These are phyloP conservation scores for Luehdorfia chinensis DNA, from an alignment of 1,140 invertebrate genomes.

Conservation along the genomic window DNA sequence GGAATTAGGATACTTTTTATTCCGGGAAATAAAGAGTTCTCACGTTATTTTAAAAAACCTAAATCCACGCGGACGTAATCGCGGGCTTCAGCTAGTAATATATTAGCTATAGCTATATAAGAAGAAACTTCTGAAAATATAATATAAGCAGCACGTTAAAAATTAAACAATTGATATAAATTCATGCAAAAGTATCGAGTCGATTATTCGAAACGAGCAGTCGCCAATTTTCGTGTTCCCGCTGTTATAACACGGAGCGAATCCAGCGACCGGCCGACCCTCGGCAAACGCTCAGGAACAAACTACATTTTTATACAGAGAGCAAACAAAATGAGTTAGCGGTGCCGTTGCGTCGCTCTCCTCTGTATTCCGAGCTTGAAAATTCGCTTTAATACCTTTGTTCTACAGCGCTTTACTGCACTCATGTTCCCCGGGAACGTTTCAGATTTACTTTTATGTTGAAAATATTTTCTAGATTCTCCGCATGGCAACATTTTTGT, in stretches of 20 bases:
- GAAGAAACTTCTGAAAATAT: no score
- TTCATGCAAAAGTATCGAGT: no score
- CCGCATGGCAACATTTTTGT: constrained; percentile 22
- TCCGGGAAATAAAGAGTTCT: no score
- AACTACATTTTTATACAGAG: constrained; percentile 65
- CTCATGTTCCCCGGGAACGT: constrained; percentile 53
- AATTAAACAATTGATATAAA: no score
- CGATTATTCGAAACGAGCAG: constrained; percentile 19
- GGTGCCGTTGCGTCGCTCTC: constrained; percentile 50
- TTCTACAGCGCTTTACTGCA: constrained; percentile 63
- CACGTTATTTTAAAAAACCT: no score
- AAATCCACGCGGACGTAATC: no score
- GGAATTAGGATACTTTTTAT: no score
- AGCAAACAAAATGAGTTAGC: constrained; percentile 67
- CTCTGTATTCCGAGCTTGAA: constrained; percentile 56
- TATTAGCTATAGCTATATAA: no score
- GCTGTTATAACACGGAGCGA: constrained; percentile 11
- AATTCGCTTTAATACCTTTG: constrained; percentile 71
- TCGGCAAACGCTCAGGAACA: constrained; percentile 41
- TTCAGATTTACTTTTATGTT: constrained; percentile 47
- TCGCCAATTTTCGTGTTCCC: constrained; percentile 18
- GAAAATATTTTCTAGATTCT: constrained; percentile 40
- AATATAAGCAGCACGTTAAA: no score
- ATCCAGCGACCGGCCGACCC: constrained; percentile 10
- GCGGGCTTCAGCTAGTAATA: no score